Evolutionary conservation across 92 coral and sea anemone species (phyloP), one percentile per base, ranked within the genome.

Genomic region (Epizoanthus ramosus): DNA sequence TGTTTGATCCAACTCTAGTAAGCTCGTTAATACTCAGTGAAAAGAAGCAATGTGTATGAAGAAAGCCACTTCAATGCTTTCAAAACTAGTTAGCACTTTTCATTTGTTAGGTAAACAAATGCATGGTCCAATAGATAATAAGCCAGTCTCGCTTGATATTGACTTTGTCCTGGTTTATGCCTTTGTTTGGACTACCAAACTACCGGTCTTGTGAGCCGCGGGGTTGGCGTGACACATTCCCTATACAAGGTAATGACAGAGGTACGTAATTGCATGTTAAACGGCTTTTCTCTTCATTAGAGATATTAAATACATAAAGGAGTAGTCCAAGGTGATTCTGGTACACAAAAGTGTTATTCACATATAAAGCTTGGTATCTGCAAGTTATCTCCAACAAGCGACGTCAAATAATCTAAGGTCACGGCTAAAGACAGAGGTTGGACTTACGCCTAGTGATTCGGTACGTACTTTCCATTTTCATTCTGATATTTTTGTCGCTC

Each of bases 261-360:
- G 7, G 4, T 9, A 57, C 54, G 60, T 23, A 75, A 75, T 56
- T 33, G 47, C 53, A 31, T 41, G 31, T 15, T 58, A 75, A 75
- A 75, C 54, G 80, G 60, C 28, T 17, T 9, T 57, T 75, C 68
- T 75, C 80, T 75, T 9, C 80, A 75, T 75, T 75, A 75, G 68
- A 57, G 31, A 73, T 57, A 57, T 52, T 56, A 73, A 73, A 73
- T 57, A 57, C 67, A 50, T 33, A 35, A 33, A 57, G 18, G 80
- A 75, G 58, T 75, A 31, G 67, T 56, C 23, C 65, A 52, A 57
- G 54, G 66, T 39, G 53, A 71, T 41, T 69, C 24, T 71, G 57
- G 18, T 33, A 17, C 43, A 56, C 45, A 58, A 21, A 58, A 12
- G 22, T 57, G 8, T 16, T 57, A 8, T 56, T 61, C 64, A 31